A percentile compares a stretch with the other conserved stretches of the same genome.
Conservation (phyloP, 2,888 invertebrate species). For the Schrankia costaestrigalis region DNA sequence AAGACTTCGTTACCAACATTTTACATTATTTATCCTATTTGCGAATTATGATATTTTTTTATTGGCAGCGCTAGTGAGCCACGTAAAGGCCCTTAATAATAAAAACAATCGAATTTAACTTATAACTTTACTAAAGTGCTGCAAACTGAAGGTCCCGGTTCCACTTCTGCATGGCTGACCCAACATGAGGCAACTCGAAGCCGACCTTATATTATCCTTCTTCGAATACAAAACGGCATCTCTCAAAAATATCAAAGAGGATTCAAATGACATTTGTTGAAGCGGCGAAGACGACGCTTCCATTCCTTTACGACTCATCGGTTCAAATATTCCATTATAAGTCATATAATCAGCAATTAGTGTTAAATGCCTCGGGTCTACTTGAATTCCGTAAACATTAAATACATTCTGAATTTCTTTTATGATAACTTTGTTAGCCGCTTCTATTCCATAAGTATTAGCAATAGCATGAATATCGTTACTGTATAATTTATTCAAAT, state of each 20-base stretch:
- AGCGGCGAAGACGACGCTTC: slow-evolving; percentile 94
- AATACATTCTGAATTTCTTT: slow-evolving; percentile 98
- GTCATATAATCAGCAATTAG: slow-evolving; percentile 99
- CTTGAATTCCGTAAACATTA: slow-evolving; percentile 97
- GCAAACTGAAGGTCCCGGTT: slow-evolving; percentile 86
- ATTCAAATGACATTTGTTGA: slow-evolving; percentile 99
- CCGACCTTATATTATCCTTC: slow-evolving; percentile 88
- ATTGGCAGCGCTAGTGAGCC: no score
- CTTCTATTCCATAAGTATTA: slow-evolving; percentile 96
- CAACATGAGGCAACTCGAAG: slow-evolving; percentile 92
- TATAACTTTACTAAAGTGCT: slow-evolving; percentile 49
- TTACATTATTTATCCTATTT: no score
- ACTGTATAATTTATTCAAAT: slow-evolving; percentile 91
- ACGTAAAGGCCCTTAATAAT: no score
- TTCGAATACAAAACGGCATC: slow-evolving; percentile 87
- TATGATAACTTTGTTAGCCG: slow-evolving; percentile 93
- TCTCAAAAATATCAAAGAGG: slow-evolving; percentile 91
- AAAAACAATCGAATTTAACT: no score
- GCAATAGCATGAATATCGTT: slow-evolving; percentile 97
- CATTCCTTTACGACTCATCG: slow-evolving; percentile 95
- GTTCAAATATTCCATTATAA: slow-evolving; percentile 92
- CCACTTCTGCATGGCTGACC: slow-evolving; percentile 92
- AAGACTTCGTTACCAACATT: no score
- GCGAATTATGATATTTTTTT: no score
- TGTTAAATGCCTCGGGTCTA: slow-evolving; percentile 95